phyloP scores from a whole-genome alignment of 2,113 vertebrate genomes.

The Nestor notabilis region DNA sequence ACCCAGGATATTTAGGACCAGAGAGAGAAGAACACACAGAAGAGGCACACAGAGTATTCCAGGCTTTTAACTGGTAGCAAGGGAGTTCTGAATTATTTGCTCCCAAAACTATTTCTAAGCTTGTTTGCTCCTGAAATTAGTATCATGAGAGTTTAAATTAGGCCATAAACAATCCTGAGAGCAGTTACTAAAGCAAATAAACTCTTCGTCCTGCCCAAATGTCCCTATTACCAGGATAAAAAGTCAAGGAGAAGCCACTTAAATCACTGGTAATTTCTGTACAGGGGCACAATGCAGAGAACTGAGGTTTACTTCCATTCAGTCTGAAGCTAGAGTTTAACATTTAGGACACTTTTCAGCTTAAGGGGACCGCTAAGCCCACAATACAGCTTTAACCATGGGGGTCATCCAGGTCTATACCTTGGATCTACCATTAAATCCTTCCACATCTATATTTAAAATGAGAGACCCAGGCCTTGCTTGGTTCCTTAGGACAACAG shows the following conservation, averaged over 20 bases:
- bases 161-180: not conserved
- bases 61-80: not conserved
- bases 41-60: not conserved
- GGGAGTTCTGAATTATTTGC: not conserved
- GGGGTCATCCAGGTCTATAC: not conserved
- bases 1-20: not conserved
- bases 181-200: not conserved
- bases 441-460: not conserved
- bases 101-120: not conserved
- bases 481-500: not conserved
- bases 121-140: not conserved
- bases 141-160: not conserved
- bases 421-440: not conserved
- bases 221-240: not conserved
- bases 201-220: not conserved
- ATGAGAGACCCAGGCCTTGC: accelerated
- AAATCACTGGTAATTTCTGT: not conserved
- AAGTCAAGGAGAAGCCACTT: not conserved
- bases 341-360: not conserved
- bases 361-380: not conserved
- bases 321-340: not conserved
- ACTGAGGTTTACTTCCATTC: not conserved
- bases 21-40: not conserved
- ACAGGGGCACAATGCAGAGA: not conserved
- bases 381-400: not conserved